Percentiles rank a stretch among this genome's conserved stretches.
Conservation (phyloP, 2,113 vertebrate species). For the Lutjanus erythropterus region DNA sequence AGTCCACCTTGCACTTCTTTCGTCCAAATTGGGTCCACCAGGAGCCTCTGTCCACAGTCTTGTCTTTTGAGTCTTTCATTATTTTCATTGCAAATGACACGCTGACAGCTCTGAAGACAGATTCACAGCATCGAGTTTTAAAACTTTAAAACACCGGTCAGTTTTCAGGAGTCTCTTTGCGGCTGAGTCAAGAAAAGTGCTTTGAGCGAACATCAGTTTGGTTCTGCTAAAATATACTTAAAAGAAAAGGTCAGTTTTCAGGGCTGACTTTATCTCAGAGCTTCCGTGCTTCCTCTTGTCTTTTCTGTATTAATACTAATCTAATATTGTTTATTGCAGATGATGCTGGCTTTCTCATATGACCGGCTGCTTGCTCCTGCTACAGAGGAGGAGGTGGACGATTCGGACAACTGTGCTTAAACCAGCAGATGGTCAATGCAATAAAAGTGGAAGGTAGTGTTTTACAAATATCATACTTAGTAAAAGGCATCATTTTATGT, state of each 20-base stretch:
- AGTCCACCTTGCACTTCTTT: not conserved
- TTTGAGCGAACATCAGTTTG: not conserved
- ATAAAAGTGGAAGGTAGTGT: conserved; percentile 24
- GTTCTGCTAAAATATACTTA: not conserved
- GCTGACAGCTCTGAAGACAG: not conserved
- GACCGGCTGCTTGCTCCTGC: conserved; percentile 82
- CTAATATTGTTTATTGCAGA: conserved; percentile 62
- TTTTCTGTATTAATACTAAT: not conserved
- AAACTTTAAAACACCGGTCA: not conserved
- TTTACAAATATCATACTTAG: not conserved
- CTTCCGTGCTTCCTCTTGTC: not conserved
- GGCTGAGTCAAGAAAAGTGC: not conserved
- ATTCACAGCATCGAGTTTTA: not conserved
- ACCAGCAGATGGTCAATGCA: not conserved
- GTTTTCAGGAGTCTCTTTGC: conserved; percentile 4
- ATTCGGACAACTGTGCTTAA: conserved; percentile 46
- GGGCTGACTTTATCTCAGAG: not conserved
- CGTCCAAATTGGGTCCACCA: not conserved
- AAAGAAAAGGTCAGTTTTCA: not conserved
- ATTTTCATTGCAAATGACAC: not conserved
- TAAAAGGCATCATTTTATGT: not conserved
- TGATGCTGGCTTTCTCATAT: conserved; percentile 87
- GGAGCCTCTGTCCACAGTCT: not conserved
- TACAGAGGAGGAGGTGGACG: conserved; percentile 53
- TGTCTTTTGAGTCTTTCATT: not conserved